Conservation (phyloP, 2,797 vertebrate genomes). For the Microchirus variegatus region DNA sequence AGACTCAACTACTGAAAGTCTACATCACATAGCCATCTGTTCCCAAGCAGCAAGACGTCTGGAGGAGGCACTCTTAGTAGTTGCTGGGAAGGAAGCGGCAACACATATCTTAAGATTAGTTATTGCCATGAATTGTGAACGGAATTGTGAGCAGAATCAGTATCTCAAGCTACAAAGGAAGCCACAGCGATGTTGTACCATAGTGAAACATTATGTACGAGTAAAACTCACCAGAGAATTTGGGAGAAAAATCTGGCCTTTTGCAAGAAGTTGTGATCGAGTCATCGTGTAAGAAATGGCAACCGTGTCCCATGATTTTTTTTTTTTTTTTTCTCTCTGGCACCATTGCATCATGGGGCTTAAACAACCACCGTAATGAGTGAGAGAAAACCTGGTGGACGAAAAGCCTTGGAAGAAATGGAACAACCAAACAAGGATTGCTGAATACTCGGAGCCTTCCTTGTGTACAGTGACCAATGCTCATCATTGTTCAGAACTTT, state of each 20-base stretch:
- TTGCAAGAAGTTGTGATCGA: slow-evolving; percentile 17
- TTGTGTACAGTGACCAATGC: slow-evolving; percentile 76
- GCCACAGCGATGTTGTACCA: slow-evolving; percentile 20
- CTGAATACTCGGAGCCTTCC: slow-evolving; percentile 50
- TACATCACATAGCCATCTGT: slow-evolving; percentile 38
- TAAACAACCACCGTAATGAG: slow-evolving; percentile 38
- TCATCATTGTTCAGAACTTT: slow-evolving; percentile 66
- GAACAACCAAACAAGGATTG: slow-evolving; percentile 62
- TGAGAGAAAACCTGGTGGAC: slow-evolving; percentile 29
- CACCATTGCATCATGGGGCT: slow-evolving; percentile 54
- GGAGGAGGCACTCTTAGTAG: slow-evolving; percentile 20
- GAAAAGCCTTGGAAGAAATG: slow-evolving; percentile 50
- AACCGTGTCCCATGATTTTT: slow-evolving; percentile 41
- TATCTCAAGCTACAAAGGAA: slow-evolving; percentile 25
- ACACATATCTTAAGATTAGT: slow-evolving; percentile 36
- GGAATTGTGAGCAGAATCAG: slow-evolving; percentile 21
- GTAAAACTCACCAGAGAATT: slow-evolving; percentile 28
- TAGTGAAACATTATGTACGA: slow-evolving; percentile 30
- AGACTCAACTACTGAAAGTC: slow-evolving; percentile 23
- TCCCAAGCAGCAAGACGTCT: slow-evolving; percentile 34
- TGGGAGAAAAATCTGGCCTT: slow-evolving; percentile 1
- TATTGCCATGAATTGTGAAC: slow-evolving; percentile 30
- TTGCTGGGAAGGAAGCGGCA: slow-evolving; percentile 25
- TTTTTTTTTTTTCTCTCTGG: slow-evolving; percentile 44
- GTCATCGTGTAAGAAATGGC: slow-evolving; percentile 27